A percentile compares a stretch with the other conserved stretches of the same genome.
phyloP scores from a whole-genome alignment of 2,797 vertebrate species.

The Emys orbicularis region DNA sequence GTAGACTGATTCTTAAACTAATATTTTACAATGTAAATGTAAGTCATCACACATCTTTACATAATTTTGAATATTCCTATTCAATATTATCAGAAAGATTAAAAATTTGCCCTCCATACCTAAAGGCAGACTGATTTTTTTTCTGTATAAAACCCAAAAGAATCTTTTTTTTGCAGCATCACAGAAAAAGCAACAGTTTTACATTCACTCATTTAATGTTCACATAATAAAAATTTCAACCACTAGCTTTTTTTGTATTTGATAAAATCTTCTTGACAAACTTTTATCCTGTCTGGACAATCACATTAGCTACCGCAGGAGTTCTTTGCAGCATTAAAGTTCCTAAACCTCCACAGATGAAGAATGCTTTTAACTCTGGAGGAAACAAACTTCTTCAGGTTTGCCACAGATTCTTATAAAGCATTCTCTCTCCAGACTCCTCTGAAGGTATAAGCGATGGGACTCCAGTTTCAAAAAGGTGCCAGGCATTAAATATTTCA shows the following conservation, averaged over 20 bases:
- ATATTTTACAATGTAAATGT: conserved; percentile 93
- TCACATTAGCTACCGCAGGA: conserved; percentile 41
- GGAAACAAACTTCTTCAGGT: conserved; percentile 62
- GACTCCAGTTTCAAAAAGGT: conserved; percentile 71
- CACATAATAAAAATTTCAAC: conserved; percentile 77
- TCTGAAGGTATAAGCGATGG: conserved; percentile 47
- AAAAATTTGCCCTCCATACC: conserved; percentile 85
- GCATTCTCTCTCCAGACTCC: conserved; percentile 68
- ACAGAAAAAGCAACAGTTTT: conserved; percentile 82
- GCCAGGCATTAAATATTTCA: conserved; percentile 37
- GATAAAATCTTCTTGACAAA: conserved; percentile 77
- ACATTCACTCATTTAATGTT: conserved; percentile 81
- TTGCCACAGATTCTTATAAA: conserved; percentile 76
- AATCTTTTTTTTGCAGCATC: conserved; percentile 77
- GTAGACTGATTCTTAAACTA: conserved; percentile 92
- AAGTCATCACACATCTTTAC: conserved; percentile 92
- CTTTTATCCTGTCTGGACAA: conserved; percentile 39
- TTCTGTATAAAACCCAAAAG: conserved; percentile 84
- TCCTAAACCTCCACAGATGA: conserved; percentile 61
- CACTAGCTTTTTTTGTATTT: conserved; percentile 73
- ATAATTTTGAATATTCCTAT: conserved; percentile 90
- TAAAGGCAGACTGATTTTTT: conserved; percentile 78
- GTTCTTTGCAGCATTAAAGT: conserved; percentile 48
- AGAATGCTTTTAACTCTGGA: conserved; percentile 45
- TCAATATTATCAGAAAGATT: conserved; percentile 90